These are phyloP conservation scores for Drosophila gaucha DNA, from an alignment of 2,888 invertebrate genomes.

Conservation along the genomic window DNA sequence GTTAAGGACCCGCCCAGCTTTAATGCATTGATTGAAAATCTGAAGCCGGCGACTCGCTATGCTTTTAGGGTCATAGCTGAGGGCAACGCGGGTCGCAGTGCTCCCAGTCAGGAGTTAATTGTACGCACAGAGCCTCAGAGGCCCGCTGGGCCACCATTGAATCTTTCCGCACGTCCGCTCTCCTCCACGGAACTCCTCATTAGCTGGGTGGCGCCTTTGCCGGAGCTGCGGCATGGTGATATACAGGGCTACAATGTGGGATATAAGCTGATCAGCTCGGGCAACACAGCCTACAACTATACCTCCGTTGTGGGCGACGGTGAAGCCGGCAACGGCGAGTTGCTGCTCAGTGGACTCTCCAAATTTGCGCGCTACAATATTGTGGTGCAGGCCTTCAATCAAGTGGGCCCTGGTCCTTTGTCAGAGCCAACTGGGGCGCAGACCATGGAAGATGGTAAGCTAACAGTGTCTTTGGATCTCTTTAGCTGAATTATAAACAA, in stretches of 20 bases:
- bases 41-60: conserved; percentile 90
- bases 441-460: conserved; percentile 90
- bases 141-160: conserved; percentile 89
- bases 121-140: conserved; percentile 89
- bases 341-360: conserved; percentile 87
- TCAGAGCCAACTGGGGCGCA: conserved; percentile 89
- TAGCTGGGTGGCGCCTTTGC: conserved; percentile 90
- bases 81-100: conserved; percentile 90
- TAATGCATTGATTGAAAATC: conserved; percentile 88
- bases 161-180: conserved; percentile 88
- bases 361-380: conserved; percentile 89
- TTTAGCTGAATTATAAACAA: neutral
- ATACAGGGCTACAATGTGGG: conserved; percentile 91
- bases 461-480: neutral
- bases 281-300: conserved; percentile 87
- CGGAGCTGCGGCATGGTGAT: conserved; percentile 90
- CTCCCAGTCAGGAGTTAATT: conserved; percentile 87
- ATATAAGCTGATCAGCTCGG: conserved; percentile 84
- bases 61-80: conserved; percentile 90
- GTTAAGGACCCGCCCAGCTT: conserved; percentile 88
- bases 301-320: conserved; percentile 89
- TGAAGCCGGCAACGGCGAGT: conserved; percentile 88
- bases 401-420: conserved; percentile 90
- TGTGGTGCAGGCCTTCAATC: conserved; percentile 90
- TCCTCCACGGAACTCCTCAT: conserved; percentile 90